phyloP scores from a whole-genome alignment of 2,797 vertebrate genomes.

The Platalea minor region DNA sequence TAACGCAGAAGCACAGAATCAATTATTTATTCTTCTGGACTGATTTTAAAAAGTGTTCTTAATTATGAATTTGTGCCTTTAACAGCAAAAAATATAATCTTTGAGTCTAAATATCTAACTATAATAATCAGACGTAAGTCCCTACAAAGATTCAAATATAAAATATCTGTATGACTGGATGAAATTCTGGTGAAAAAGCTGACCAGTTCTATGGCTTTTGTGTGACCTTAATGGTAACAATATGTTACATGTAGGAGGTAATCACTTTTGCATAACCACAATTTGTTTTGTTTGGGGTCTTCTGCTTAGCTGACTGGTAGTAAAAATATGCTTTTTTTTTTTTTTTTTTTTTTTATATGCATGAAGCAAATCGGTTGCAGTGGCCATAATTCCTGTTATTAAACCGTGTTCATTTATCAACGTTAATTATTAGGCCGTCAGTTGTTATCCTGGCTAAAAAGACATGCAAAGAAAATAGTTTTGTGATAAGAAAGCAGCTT shows the following conservation, averaged over 20 bases:
- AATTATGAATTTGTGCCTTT: neutral
- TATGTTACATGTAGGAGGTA: neutral
- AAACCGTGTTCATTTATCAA: neutral
- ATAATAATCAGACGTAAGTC: neutral
- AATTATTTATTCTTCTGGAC: neutral
- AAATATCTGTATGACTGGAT: neutral
- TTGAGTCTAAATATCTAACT: neutral
- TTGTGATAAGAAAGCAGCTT: constrained; percentile 26
- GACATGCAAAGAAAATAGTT: neutral
- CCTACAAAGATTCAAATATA: neutral
- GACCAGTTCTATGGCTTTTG: neutral
- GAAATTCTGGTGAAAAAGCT: neutral
- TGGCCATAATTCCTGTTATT: neutral
- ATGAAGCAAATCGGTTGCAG: neutral
- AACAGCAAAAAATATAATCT: neutral
- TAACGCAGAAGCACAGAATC: neutral
- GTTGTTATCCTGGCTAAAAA: constrained; percentile 12
- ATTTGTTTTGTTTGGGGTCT: neutral
- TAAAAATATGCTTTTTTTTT: neutral
- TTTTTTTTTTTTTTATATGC: neutral
- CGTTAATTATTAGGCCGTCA: neutral
- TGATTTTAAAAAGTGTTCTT: neutral
- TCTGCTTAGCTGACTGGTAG: neutral
- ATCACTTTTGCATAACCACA: neutral
- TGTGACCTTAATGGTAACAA: neutral